phyloP scores from a whole-genome alignment of 2,888 invertebrate species.

The Chrysina gloriosa region DNA sequence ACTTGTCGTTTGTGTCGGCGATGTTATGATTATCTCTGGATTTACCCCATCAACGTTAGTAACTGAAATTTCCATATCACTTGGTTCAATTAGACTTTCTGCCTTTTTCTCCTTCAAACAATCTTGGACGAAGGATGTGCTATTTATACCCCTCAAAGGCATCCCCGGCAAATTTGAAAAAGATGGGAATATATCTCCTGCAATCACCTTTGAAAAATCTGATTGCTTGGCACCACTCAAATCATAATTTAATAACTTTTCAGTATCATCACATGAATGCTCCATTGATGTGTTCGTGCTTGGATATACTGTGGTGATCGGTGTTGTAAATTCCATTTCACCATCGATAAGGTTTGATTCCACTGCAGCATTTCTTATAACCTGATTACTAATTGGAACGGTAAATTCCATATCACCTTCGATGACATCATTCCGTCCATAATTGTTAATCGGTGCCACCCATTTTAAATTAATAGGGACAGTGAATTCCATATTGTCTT shows the following conservation, averaged over 20 bases:
- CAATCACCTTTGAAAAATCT: conserved; percentile 32
- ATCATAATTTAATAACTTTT: conserved; percentile 31
- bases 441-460: neutral
- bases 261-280: conserved; percentile 13
- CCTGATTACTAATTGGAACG: neutral
- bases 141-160: conserved; percentile 24
- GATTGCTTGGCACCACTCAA: conserved; percentile 18
- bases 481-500: conserved; percentile 14
- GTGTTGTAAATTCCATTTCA: conserved; percentile 25
- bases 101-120: neutral
- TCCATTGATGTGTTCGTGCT: neutral
- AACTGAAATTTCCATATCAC: neutral
- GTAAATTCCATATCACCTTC: conserved; percentile 30
- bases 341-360: too few species aligned
- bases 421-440: neutral
- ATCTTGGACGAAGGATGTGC: conserved; percentile 11
- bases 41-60: neutral
- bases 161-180: conserved; percentile 10
- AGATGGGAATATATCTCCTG: neutral
- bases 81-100: neutral
- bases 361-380: neutral
- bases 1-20: neutral
- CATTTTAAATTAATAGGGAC: neutral
- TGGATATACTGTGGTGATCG: neutral
- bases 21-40: neutral